Percentiles rank a stretch among this genome's conserved stretches.
These are phyloP conservation scores for Ectemnius cavifrons DNA, from an alignment of 2,888 invertebrate species.

Conservation along the genomic window DNA sequence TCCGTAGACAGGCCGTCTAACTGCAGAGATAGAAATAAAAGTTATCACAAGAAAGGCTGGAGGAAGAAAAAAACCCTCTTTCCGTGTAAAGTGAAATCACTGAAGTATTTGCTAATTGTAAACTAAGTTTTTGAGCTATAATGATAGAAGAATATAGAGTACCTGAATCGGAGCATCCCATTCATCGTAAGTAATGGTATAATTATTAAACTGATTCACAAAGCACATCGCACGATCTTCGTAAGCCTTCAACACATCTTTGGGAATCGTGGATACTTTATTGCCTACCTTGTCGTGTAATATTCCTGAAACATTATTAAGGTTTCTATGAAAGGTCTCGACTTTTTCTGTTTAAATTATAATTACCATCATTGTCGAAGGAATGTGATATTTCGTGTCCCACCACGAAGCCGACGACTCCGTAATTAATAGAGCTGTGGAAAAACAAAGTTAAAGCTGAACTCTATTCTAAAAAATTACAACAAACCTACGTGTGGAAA, in stretches of 20 bases:
- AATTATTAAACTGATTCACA: conserved; percentile 45
- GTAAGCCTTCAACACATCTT: conserved; percentile 26
- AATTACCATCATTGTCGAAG: conserved; percentile 48
- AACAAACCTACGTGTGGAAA: not conserved
- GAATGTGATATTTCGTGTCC: conserved; percentile 57
- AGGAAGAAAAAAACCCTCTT: too few species aligned
- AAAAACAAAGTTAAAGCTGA: not conserved
- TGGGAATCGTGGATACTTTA: conserved; percentile 15
- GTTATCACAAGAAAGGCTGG: too few species aligned
- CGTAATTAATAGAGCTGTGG: conserved; percentile 54
- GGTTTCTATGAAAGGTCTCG: not conserved
- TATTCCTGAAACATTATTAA: conserved; percentile 29
- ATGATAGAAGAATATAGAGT: not conserved
- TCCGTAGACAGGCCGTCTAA: conserved; percentile 29
- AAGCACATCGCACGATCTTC: conserved; percentile 39
- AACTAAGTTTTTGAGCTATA: not conserved
- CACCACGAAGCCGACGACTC: conserved; percentile 47
- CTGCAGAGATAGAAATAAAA: not conserved
- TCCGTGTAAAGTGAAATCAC: too few species aligned
- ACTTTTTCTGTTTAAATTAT: not conserved
- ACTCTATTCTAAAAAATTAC: not conserved
- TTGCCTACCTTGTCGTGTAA: conserved; percentile 42
- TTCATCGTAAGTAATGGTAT: conserved; percentile 28
- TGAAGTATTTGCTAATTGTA: not conserved
- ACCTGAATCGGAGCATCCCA: conserved; percentile 23